phyloP scores from a whole-genome alignment of 2,888 invertebrate genomes.

The Tolmerus cingulatus region DNA sequence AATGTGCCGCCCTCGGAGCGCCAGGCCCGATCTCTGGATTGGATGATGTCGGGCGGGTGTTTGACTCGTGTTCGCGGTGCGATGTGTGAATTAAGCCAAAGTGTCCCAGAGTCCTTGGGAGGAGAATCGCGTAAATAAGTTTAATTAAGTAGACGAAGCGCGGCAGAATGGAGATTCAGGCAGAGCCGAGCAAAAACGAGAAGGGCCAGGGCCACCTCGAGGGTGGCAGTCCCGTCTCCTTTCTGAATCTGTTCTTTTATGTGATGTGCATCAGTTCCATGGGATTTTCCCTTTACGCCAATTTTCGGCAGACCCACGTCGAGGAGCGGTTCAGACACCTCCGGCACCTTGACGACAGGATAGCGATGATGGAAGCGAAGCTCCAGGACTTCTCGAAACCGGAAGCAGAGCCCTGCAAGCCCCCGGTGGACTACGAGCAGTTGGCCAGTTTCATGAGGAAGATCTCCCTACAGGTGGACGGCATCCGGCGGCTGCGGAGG shows the following conservation, averaged over 20 bases:
- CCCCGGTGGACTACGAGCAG: constrained; percentile 48
- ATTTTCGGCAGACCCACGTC: constrained; percentile 59
- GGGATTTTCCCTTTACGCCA: constrained; percentile 61
- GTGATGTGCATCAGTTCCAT: constrained; percentile 62
- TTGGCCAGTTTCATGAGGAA: constrained; percentile 57
- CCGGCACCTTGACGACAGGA: constrained; percentile 61
- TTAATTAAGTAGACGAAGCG: neutral
- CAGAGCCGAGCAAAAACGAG: constrained; percentile 5
- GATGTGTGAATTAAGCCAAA: constrained; percentile 13
- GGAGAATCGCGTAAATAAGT: constrained; percentile 1
- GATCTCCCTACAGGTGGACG: constrained; percentile 57
- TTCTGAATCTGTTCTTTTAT: constrained; percentile 61
- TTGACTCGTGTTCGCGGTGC: constrained; percentile 16
- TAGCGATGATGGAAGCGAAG: constrained; percentile 58
- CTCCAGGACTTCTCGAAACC: constrained; percentile 47
- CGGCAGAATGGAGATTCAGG: constrained; percentile 23
- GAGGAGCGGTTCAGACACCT: constrained; percentile 60
- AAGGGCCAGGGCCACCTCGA: neutral
- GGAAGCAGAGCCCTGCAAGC: neutral
- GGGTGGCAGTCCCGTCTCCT: constrained; percentile 52
- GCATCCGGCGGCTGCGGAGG: constrained; percentile 61
- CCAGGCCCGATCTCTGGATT: constrained; percentile 11
- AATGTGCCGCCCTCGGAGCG: neutral
- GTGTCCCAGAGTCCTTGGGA: neutral
- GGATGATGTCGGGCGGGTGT: constrained; percentile 31